Base-by-base conservation (phyloP, 2,113 vertebrate species). In the Pangasianodon gigas region DNA sequence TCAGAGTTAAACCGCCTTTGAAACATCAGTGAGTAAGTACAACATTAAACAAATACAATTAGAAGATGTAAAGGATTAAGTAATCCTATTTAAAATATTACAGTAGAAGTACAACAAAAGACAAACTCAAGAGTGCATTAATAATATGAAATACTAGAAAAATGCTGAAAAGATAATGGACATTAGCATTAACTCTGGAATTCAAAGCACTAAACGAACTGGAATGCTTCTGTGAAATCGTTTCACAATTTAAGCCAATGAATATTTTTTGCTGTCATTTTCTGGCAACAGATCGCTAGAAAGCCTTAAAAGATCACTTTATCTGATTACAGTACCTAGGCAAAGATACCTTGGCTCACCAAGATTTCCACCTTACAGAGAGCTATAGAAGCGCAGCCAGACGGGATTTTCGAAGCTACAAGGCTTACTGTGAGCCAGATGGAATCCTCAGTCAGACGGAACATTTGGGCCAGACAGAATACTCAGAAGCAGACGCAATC, bases 391-490 rank as follows among this genome's bases (percentile, higher is more conserved):
- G 62, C 52, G 6, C 54, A 86, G 88, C 81, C 86, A 86, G 83
- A 62, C 69, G 24, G 86, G 85, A 92, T 85, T n/a, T 37, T 74
- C 69, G 83, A 69, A 56, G 81, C 88, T 81, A 85, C 87, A 88
- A 85, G 48, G 37, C 79, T 87, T 58, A 86, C 87, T 86, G 88
- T 56, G 54, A 86, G 74, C 87, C 90, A 91, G 90, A 91, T 85
- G 87, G 65, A 91, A 85, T 90, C 87, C 90, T 88, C 81, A n/a
- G 90, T 88, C 90, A 89, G 90, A 89, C 13, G 88, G 89, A 88
- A 91, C 87, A 77, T 86, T 85, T 6, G 58, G 52, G 90, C 80
- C 86, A 87, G 91, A 91, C 80, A 54, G 82, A 90, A 88, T 74
- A 80, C 89, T 88, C 54, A 60, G 32, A 84, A 84, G 65, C 65